Percentiles rank a stretch among this genome's conserved stretches.
These are phyloP conservation scores for Crypturellus tataupa DNA, from an alignment of 2,797 vertebrate species.

Conservation along the genomic window DNA sequence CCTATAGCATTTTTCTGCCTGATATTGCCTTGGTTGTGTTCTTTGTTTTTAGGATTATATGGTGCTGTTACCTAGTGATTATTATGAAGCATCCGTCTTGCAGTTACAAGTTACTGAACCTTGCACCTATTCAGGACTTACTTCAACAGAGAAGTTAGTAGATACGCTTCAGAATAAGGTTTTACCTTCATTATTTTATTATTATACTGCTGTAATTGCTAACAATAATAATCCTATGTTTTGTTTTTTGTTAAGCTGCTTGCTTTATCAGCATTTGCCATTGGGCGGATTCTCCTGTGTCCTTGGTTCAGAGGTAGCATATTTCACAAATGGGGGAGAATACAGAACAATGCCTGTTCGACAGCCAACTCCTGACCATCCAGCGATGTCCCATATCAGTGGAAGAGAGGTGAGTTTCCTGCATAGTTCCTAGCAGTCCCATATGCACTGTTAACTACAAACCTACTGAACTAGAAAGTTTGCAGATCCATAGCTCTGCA, in stretches of 20 bases:
- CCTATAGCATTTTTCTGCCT: background rate
- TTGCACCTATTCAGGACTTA: slow-evolving; percentile 76
- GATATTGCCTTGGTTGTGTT: background rate
- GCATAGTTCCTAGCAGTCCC: background rate
- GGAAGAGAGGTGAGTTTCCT: slow-evolving; percentile 88
- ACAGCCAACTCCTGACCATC: slow-evolving; percentile 83
- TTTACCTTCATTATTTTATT: background rate
- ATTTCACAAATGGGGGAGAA: slow-evolving; percentile 75
- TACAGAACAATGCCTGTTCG: slow-evolving; percentile 79
- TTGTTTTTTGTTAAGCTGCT: slow-evolving; percentile 84
- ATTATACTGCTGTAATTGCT: background rate
- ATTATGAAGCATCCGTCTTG: slow-evolving; percentile 89
- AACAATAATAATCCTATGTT: slow-evolving; percentile 33
- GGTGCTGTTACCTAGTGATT: slow-evolving; percentile 91
- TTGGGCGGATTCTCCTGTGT: slow-evolving; percentile 87
- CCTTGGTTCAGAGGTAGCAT: slow-evolving; percentile 82
- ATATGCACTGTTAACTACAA: background rate
- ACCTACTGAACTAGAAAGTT: background rate
- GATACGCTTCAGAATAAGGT: background rate
- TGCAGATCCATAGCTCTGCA: background rate
- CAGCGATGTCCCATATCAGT: slow-evolving; percentile 85
- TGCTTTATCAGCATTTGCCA: slow-evolving; percentile 90
- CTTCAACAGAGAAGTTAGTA: slow-evolving; percentile 81
- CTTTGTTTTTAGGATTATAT: slow-evolving; percentile 88
- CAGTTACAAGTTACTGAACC: slow-evolving; percentile 87